A percentile compares a stretch with the other conserved stretches of the same genome.
phyloP scores from a whole-genome alignment of 2,888 invertebrate genomes.

The Vesta saturnalis region DNA sequence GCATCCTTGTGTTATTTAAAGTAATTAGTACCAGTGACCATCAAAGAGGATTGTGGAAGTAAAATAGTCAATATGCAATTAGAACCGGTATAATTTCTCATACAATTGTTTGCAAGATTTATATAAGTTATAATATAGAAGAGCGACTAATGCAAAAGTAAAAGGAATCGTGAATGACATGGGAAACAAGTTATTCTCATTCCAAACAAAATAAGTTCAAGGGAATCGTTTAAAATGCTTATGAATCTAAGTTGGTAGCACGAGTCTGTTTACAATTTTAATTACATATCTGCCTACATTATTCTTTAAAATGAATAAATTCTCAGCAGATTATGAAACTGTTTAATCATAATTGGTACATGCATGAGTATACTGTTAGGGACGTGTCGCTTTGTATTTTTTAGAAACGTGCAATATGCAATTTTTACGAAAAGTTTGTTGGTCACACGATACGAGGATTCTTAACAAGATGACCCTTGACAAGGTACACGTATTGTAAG shows the following conservation, averaged over 20 bases:
- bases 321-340: not conserved
- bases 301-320: not conserved
- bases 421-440: conserved; percentile 5
- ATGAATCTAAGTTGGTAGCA: conserved; percentile 32
- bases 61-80: conserved; percentile 8
- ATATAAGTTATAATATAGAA: conserved; percentile 12
- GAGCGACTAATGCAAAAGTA: conserved; percentile 27
- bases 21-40: conserved; percentile 13
- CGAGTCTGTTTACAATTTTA: conserved; percentile 29
- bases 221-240: conserved; percentile 30
- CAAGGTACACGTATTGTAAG: conserved; percentile 57
- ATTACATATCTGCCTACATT: conserved; percentile 17
- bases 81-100: conserved; percentile 15
- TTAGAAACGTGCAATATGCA: not conserved
- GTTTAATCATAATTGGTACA: not conserved
- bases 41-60: conserved; percentile 8
- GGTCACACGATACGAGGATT: conserved; percentile 49
- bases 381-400: not conserved
- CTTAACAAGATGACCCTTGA: conserved; percentile 60
- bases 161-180: conserved; percentile 36
- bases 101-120: conserved; percentile 9
- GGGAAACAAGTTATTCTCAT: conserved; percentile 35
- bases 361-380: not conserved
- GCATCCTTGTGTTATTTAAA: conserved; percentile 13
- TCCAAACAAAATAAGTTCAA: conserved; percentile 33